These are phyloP conservation scores for Archaeoteleia sp. DNA, from an alignment of 2,888 invertebrate genomes.

Conservation along the genomic window DNA sequence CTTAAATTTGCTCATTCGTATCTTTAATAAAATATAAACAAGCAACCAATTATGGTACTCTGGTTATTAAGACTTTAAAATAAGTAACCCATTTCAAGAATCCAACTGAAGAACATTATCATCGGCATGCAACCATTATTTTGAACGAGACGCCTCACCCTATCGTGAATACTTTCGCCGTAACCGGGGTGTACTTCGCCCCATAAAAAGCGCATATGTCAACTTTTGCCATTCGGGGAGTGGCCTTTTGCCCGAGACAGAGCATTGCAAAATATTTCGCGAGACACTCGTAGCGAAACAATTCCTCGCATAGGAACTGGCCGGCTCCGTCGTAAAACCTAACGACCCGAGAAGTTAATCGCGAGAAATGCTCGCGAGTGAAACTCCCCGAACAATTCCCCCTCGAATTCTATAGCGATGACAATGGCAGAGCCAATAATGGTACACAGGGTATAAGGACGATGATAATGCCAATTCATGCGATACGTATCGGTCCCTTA, in stretches of 20 bases:
- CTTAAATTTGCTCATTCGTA: no score
- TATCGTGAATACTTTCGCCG: neutral
- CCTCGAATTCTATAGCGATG: constrained; percentile 44
- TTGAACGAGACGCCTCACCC: no score
- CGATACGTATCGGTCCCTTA: constrained; percentile 9
- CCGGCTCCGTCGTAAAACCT: constrained; percentile 53
- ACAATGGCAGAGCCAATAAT: constrained; percentile 48
- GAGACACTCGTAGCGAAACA: constrained; percentile 27
- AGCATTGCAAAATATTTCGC: constrained; percentile 18
- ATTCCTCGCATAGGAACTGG: constrained; percentile 36
- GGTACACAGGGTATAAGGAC: constrained; percentile 31
- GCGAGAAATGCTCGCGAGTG: constrained; percentile 50
- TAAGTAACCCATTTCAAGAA: constrained; percentile 31
- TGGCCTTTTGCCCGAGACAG: neutral
- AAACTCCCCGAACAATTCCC: constrained; percentile 51
- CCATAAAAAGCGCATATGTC: constrained; percentile 23
- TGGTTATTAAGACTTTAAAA: constrained; percentile 43
- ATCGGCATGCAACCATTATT: constrained; percentile 26
- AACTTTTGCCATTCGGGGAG: constrained; percentile 20
- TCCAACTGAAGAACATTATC: constrained; percentile 20
- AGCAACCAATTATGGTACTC: constrained; percentile 30
- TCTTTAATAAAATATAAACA: no score
- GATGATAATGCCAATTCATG: constrained; percentile 31
- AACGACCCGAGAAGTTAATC: constrained; percentile 55
- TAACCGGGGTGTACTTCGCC: constrained; percentile 2